Evolutionary conservation across 2,888 invertebrate genomes (phyloP), one percentile per base, ranked within the genome.

Genomic region (Watsonalla cultraria): DNA sequence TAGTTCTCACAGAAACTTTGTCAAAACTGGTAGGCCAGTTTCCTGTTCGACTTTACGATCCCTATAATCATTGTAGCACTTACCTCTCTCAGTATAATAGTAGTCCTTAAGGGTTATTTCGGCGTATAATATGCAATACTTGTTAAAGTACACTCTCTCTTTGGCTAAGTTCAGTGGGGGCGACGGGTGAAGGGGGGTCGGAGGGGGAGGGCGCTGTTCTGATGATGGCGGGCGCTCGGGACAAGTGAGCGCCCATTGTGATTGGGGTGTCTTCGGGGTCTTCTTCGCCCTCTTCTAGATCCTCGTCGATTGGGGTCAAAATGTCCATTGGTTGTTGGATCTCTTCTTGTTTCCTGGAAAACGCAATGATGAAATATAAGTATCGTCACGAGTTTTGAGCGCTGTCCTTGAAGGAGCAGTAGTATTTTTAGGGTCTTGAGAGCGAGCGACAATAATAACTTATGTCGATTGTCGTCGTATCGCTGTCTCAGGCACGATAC

Each of bases 221-320:
- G 5, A 94, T 92, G 66, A 96, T 96, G 78, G 94, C 94, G 51
- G 96, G 96, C 56, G 95, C 91, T 0, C 75, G 62, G 0, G 69
- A 72, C 0, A 80, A 58, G 0, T 65, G 74, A 15, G 83, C 80
- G 0, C 92, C 92, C 90, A 95, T 95, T 2, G 94, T 94, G 68
- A 95, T 94, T 51, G 94, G 94, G 33, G 92, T 92, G 67, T 93
- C 93, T 61, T 93, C 93, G 0, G 93, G 93, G 77, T 96, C 95
- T 56, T 95, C 95, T 13, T 93, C 93, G 7, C 92, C 92, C 66
- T 94, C 95, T 68, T 95, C 95, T 0, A 90, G 54, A 66, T 94
- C 94, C 79, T 96, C 96, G 78, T 96, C 96, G 61, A 96, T 96
- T 13, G 96, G 96, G 5, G 95, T 95, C 49, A 96, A 90, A 7